Percentiles rank a stretch among this genome's conserved stretches.
These are phyloP conservation scores for Trichonephila inaurata DNA, from an alignment of 1,140 invertebrate genomes.

Conservation along the genomic window DNA sequence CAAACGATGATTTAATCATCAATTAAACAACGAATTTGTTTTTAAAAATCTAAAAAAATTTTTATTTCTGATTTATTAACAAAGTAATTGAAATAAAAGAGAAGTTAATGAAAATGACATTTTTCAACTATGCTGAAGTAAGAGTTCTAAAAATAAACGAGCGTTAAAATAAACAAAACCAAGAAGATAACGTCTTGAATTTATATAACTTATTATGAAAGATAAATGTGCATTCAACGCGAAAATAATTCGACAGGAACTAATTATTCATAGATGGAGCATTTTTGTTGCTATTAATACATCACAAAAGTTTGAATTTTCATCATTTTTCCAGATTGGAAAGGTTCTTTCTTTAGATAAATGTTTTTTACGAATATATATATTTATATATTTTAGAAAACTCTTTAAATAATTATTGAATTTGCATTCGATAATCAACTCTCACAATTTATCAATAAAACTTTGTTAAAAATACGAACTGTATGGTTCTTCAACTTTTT, in stretches of 20 bases:
- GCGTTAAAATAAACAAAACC: no score
- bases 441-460: background rate
- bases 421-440: background rate
- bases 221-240: background rate
- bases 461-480: background rate
- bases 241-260: conserved; percentile 11
- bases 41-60: no score
- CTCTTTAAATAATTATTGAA: background rate
- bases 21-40: no score
- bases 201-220: background rate
- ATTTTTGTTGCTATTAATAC: background rate
- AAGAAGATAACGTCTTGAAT: background rate
- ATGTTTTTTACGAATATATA: background rate
- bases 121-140: no score
- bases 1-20: no score
- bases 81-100: background rate
- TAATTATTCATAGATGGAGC: background rate
- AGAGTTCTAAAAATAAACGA: no score
- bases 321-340: background rate
- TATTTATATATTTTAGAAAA: background rate
- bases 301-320: background rate
- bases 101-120: no score
- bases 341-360: background rate
- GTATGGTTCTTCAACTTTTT: background rate
- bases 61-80: background rate